Evolutionary conservation across 1,140 invertebrate genomes (phyloP), one percentile per base, ranked within the genome.

Genomic region (Steinernema khuongi): DNA sequence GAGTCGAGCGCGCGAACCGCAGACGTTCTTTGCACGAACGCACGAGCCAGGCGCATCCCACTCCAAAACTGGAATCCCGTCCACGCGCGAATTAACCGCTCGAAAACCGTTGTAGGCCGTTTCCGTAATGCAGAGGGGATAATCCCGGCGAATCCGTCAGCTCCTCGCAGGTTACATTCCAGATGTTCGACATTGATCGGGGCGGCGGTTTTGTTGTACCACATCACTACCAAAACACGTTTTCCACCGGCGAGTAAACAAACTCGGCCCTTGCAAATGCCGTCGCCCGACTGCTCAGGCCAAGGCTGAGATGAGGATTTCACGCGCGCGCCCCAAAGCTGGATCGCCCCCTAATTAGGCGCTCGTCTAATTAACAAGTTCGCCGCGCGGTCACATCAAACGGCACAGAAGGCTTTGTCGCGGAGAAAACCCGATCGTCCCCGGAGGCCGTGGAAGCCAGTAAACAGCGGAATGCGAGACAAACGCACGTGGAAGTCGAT

Each of bases 211-310:
- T 60, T 60, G 50, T 60, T 60, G 50, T 60, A 60, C 50, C 50
- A 22, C 50, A 60, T 22, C 50, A 60, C 50, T 60, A 60, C 50
- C 50, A 60, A 60, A 60, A 60, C 50, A 60, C 50, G 50, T 60
- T 60, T 60, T 60, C 26, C 11, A 14, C 14, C 11, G 11, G 4
- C 50, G 22, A 60, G 50, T 26, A 60, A 60, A 60, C 50, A 60
- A 26, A 14, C 14, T 22, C 50, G 11, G 50, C 50, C 22, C 50
- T 60, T 60, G 50, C 50, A 22, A 11, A 60, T 60, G 22, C 22
- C 50, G 50, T 22, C 50, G n/a, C n/a, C n/a, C n/a, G n/a, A n/a
- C n/a, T n/a, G n/a, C n/a, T n/a, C n/a, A n/a, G n/a, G n/a, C n/a
- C n/a, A n/a, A n/a, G n/a, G n/a, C n/a, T n/a, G n/a, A n/a, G n/a